phyloP scores from a whole-genome alignment of 2,113 vertebrate genomes.

The Python bivittatus region DNA sequence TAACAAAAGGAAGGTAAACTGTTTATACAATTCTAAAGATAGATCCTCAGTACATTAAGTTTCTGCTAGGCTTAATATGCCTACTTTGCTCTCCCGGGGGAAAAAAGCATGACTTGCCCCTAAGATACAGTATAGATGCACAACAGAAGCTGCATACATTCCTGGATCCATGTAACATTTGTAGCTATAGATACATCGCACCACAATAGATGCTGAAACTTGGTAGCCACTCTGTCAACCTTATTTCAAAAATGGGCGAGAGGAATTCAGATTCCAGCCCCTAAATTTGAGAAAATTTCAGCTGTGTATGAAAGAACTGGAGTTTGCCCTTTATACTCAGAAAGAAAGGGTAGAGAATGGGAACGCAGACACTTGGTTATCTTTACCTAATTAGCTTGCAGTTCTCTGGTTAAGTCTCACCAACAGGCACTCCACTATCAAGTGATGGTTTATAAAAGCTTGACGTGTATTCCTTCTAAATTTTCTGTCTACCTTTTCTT shows the following conservation, averaged over 20 bases:
- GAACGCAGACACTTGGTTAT: neutral
- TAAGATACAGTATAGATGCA: neutral
- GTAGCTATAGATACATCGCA: neutral
- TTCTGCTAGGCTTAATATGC: neutral
- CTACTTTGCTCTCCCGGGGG: neutral
- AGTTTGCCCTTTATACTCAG: neutral
- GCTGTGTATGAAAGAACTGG: neutral
- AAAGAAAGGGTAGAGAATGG: neutral
- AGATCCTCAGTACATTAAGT: neutral
- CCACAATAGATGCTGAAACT: neutral
- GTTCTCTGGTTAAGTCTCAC: neutral
- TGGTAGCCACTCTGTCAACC: neutral
- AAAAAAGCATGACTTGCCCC: neutral
- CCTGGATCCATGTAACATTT: neutral
- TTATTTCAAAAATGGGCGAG: neutral
- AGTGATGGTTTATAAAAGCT: neutral
- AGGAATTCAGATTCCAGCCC: neutral
- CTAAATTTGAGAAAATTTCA: neutral
- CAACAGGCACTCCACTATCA: neutral
- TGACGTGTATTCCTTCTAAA: neutral
- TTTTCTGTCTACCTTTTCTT: neutral
- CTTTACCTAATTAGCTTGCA: constrained; percentile 5
- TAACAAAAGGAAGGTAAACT: neutral
- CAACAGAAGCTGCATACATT: neutral
- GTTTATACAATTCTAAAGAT: neutral